A percentile compares a stretch with the other conserved stretches of the same genome.
Conservation (phyloP, 2,888 invertebrate species). For the Cremastinae sp. region DNA sequence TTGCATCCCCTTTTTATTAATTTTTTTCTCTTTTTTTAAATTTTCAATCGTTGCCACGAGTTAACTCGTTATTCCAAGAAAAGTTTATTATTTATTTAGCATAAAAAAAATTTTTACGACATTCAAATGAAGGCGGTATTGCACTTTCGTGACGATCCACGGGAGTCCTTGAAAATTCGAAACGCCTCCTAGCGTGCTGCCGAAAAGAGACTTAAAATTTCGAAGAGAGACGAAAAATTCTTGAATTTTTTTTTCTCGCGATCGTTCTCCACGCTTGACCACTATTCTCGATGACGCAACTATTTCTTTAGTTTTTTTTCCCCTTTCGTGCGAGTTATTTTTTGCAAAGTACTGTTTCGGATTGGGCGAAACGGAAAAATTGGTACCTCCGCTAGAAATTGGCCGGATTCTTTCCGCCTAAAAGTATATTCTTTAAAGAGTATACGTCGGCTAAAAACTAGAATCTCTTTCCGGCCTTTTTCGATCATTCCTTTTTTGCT, state of each 20-base stretch:
- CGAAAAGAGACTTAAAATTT: conserved; percentile 25
- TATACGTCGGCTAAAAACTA: conserved; percentile 56
- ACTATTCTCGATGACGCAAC: conserved; percentile 42
- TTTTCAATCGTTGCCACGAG: not conserved
- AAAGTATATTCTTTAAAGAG: conserved; percentile 30
- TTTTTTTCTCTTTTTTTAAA: conserved; percentile 12
- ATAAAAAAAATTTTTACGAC: too few relatives aligned
- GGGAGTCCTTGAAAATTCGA: conserved; percentile 22
- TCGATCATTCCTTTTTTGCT: conserved; percentile 45
- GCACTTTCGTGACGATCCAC: conserved; percentile 2
- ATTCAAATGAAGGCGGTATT: too few relatives aligned
- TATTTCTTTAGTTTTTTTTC: not conserved
- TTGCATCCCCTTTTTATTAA: too few relatives aligned
- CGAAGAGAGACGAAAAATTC: not conserved
- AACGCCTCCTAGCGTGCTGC: conserved; percentile 24
- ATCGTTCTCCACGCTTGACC: not conserved
- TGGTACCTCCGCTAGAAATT: conserved; percentile 45
- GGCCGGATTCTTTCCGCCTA: conserved; percentile 33
- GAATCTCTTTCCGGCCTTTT: conserved; percentile 60
- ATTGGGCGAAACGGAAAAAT: conserved; percentile 47
- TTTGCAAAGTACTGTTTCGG: conserved; percentile 20
- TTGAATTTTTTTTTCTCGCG: not conserved
- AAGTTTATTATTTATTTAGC: not conserved
- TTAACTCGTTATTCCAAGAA: not conserved
- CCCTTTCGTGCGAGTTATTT: conserved; percentile 13